Conservation (phyloP, 1,140 invertebrate genomes). For the Ctenoplectra terminalis region DNA sequence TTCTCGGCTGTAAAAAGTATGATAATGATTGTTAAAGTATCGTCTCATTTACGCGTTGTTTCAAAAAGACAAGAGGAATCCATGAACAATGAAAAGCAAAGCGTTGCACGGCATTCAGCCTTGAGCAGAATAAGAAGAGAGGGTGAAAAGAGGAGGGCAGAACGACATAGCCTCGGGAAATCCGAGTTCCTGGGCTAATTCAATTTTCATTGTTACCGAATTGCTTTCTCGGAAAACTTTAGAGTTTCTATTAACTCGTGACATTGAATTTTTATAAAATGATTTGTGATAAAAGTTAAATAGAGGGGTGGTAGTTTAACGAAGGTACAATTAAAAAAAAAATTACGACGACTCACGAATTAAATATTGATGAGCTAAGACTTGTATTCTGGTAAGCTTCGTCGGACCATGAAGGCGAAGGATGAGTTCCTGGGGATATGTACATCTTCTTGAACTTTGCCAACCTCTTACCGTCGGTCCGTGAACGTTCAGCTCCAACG, state of each 20-base stretch:
- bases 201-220: slow-evolving; percentile 49
- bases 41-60: background rate
- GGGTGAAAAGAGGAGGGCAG: background rate
- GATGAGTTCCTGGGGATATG: slow-evolving; percentile 95
- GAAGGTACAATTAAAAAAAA: background rate
- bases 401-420: slow-evolving; percentile 89
- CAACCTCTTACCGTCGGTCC: slow-evolving; percentile 95
- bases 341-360: slow-evolving; percentile 89
- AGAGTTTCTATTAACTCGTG: background rate
- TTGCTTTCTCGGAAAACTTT: slow-evolving; percentile 18
- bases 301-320: too few relatives aligned
- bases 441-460: slow-evolving; percentile 90
- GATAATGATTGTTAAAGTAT: background rate
- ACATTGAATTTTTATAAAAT: background rate
- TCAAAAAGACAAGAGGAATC: slow-evolving; percentile 2
- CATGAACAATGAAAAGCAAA: background rate
- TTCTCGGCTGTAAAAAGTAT: slow-evolving; percentile 82
- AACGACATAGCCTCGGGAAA: slow-evolving; percentile 45
- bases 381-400: slow-evolving; percentile 92
- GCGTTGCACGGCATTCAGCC: background rate
- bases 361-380: slow-evolving; percentile 95
- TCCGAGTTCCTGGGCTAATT: slow-evolving; percentile 44
- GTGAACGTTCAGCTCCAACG: slow-evolving; percentile 93
- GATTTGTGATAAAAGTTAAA: background rate
- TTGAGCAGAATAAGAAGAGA: slow-evolving; percentile 17